Evolutionary conservation across 2,113 vertebrate genomes (phyloP).

Genomic region (Pelusios castaneus): DNA sequence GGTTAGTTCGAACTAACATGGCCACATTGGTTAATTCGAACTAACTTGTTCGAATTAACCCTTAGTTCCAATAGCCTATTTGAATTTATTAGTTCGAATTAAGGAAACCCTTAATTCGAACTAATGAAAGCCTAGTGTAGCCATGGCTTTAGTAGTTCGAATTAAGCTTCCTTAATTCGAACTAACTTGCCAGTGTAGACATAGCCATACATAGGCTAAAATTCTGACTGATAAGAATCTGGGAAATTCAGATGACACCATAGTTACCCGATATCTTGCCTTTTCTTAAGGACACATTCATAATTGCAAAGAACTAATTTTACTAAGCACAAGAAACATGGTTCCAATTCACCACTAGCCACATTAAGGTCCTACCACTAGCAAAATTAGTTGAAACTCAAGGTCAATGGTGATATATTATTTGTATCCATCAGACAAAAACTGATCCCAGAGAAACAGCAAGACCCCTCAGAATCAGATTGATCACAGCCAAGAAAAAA

Average conservation of each 20-base stretch:
- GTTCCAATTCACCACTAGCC: background rate
- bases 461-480: background rate
- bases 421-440: background rate
- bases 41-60: no score
- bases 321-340: background rate
- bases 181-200: no score
- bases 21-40: no score
- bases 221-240: background rate
- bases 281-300: background rate
- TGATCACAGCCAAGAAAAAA: background rate
- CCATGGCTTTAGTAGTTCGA: no score
- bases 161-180: no score
- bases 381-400: background rate
- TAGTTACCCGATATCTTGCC: background rate
- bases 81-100: no score
- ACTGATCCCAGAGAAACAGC: background rate
- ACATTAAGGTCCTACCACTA: background rate
- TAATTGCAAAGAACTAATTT: background rate
- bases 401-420: rapidly evolving
- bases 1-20: no score
- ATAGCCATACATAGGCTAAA: no score
- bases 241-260: background rate
- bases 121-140: no score
- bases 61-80: no score
- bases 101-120: no score